These are phyloP conservation scores for Chaetura pelagica DNA, from an alignment of 2,113 vertebrate species.

Conservation along the genomic window DNA sequence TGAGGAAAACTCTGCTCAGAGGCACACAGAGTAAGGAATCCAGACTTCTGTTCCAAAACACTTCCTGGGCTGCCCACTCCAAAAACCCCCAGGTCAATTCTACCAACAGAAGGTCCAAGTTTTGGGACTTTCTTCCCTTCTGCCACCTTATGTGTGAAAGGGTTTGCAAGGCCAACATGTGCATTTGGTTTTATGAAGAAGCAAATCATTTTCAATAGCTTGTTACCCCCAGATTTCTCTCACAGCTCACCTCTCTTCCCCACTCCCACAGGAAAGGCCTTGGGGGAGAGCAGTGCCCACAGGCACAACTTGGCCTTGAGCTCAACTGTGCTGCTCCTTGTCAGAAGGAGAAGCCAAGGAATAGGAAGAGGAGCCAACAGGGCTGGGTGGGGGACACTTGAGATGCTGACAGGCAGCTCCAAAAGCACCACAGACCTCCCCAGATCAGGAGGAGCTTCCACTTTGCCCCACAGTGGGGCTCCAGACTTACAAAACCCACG, in stretches of 20 bases:
- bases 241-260: background rate
- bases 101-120: background rate
- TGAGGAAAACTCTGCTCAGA: background rate
- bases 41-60: background rate
- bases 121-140: background rate
- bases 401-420: background rate
- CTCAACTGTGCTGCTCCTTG: rapidly evolving
- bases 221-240: background rate
- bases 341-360: background rate
- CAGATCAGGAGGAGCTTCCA: background rate
- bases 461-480: rapidly evolving
- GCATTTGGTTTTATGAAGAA: background rate
- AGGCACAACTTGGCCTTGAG: background rate
- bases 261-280: background rate
- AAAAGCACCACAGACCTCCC: background rate
- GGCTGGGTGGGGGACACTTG: rapidly evolving
- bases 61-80: background rate
- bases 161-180: background rate
- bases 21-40: too few species aligned
- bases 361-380: background rate
- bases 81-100: background rate
- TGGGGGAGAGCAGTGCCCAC: too few species aligned
- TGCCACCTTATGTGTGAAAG: background rate
- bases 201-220: background rate
- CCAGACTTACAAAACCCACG: background rate